A percentile compares a stretch with the other conserved stretches of the same genome.
Conservation (phyloP, 2,797 vertebrate species). For the Paratrypauchen microcephalus region DNA sequence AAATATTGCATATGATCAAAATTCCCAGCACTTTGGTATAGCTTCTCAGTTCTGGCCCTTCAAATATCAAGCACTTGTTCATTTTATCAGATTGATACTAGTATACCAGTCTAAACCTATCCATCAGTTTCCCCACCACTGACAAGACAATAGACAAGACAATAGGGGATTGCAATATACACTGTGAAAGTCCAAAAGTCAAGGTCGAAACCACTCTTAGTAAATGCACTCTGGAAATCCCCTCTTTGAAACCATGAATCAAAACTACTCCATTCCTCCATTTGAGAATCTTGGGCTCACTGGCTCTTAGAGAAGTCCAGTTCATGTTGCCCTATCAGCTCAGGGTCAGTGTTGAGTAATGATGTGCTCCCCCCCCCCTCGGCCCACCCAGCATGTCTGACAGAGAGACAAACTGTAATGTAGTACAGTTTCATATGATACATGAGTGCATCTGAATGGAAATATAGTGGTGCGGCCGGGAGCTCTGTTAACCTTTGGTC, state of each 20-base stretch:
- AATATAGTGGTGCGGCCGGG: slow-evolving; percentile 40
- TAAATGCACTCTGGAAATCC: slow-evolving; percentile 24
- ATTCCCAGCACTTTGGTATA: no score
- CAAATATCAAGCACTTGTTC: no score
- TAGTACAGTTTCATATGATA: slow-evolving; percentile 21
- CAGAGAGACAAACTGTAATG: slow-evolving; percentile 26
- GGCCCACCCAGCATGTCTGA: slow-evolving; percentile 47
- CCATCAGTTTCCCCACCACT: not conserved
- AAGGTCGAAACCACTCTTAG: slow-evolving; percentile 23
- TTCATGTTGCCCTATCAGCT: slow-evolving; percentile 39
- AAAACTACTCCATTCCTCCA: slow-evolving; percentile 31
- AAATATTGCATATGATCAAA: no score
- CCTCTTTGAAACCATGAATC: slow-evolving; percentile 37
- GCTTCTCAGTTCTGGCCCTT: no score
- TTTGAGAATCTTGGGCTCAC: slow-evolving; percentile 11
- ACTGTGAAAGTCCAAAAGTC: slow-evolving; percentile 13
- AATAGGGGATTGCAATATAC: not conserved
- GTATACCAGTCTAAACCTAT: no score
- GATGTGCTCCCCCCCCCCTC: slow-evolving; percentile 42
- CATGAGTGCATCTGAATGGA: slow-evolving; percentile 46
- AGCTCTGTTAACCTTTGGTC: slow-evolving; percentile 64
- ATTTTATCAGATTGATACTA: no score
- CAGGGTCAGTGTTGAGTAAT: slow-evolving; percentile 68
- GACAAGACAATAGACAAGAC: not conserved
- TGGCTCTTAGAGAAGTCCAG: slow-evolving; percentile 31